Base-by-base conservation (phyloP, 2,113 vertebrate species). In the Megalops atlanticus region DNA sequence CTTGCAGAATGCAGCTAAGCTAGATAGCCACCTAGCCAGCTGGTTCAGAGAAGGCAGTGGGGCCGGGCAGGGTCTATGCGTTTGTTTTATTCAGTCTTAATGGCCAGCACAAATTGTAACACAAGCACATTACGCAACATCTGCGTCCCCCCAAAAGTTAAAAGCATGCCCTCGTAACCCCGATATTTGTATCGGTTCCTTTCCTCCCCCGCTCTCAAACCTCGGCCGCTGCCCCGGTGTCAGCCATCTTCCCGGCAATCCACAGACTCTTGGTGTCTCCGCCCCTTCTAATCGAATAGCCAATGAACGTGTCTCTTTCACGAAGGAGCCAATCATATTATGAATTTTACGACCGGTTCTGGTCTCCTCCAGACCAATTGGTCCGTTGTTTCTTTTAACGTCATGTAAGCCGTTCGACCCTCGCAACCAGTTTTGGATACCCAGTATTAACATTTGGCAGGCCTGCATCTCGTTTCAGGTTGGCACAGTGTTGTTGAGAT, bases 171-270 rank as follows among this genome's bases (percentile, higher is more conserved):
- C 75, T 78, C 70, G 14, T 47, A 52, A 77, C 49, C 76, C 39
- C n/a, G 31, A 81, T 70, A 35, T 69, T 78, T 47, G 68, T 49
- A 81, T 49, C 80, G 75, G 79, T 69, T 86, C 41, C 49, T 77
- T 35, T 40, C 40, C 40, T 72, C 74, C 78, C 80, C 82, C 31
- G 71, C 76, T 74, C 73, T 43, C 74, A 87, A 79, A 52, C 73
- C 73, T 81, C 52, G 18, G 83, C 83, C 81, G 78, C 82, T 76
- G 73, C 73, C 80, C 84, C 81, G 87, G 87, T 78, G 73, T 87
- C 79, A 78, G 85, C 88, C 88, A 89, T 89, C 58, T 88, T 89
- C 49, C 87, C 85, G 80, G 87, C 83, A 88, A 81, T 82, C 86
- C 85, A 82, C 80, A 43, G 68, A 24, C 58, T 18, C 54, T 14